Conservation (phyloP, 2,888 invertebrate species). For the Chalcis sispes region DNA sequence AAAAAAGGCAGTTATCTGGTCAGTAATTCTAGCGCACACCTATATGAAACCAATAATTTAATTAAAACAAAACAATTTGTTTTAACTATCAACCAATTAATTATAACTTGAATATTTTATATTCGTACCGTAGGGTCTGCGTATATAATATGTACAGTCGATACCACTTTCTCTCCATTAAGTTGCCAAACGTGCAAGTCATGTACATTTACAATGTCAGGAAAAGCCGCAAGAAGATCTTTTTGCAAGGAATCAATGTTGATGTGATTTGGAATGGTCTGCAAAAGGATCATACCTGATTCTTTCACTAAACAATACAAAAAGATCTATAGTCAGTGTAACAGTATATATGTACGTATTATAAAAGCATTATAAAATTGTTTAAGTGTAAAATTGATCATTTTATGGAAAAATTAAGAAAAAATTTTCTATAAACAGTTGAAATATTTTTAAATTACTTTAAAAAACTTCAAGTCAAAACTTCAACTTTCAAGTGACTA, state of each 20-base stretch:
- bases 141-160: constrained; percentile 90
- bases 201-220: constrained; percentile 86
- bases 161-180: constrained; percentile 86
- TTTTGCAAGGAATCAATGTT: constrained; percentile 84
- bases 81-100: not conserved
- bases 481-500: too few species aligned
- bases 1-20: constrained; percentile 85
- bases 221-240: constrained; percentile 82
- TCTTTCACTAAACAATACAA: constrained; percentile 90
- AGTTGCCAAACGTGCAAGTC: constrained; percentile 94
- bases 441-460: too few species aligned
- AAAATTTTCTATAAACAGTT: too few species aligned
- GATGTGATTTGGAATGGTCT: constrained; percentile 94
- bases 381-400: too few species aligned
- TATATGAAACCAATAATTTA: constrained; percentile 60
- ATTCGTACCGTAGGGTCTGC: constrained; percentile 77
- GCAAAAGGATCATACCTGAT: constrained; percentile 90
- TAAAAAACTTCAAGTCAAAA: too few species aligned
- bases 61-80: constrained; percentile 25
- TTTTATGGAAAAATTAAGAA: too few species aligned
- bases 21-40: constrained; percentile 79
- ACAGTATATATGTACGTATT: too few species aligned
- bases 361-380: too few species aligned
- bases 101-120: constrained; percentile 8
- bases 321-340: too few species aligned